Evolutionary conservation across 1,140 invertebrate species (phyloP).

Genomic region (Triops longicaudatus): DNA sequence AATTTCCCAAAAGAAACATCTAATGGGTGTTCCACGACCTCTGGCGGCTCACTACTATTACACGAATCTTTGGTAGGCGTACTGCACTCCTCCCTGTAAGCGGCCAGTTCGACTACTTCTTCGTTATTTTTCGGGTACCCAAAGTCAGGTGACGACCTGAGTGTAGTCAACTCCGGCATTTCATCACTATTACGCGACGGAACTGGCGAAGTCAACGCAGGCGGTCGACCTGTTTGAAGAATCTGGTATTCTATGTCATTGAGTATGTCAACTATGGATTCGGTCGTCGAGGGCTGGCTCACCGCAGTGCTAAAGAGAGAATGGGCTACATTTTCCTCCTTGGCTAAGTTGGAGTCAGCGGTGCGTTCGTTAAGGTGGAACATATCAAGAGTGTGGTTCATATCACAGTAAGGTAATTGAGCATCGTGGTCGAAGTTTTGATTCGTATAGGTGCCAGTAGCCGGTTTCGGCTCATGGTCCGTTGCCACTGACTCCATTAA

Average conservation of each 20-base stretch:
- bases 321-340: neutral
- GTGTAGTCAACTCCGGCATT: neutral
- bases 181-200: neutral
- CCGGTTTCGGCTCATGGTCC: neutral
- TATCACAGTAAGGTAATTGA: constrained; percentile 8
- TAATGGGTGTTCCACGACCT: neutral
- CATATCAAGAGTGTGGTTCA: neutral
- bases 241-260: constrained; percentile 26
- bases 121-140: neutral
- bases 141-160: neutral
- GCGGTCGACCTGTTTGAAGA: constrained; percentile 17
- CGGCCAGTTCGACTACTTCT: neutral
- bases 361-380: neutral
- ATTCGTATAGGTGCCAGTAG: neutral
- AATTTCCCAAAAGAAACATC: neutral
- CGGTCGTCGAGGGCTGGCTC: neutral
- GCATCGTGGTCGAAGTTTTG: neutral
- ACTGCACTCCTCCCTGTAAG: neutral
- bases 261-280: constrained; percentile 23
- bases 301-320: neutral
- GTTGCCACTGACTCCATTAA: neutral
- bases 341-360: neutral
- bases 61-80: neutral
- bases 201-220: neutral
- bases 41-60: neutral